Percentiles rank a stretch among this genome's conserved stretches.
Evolutionary conservation across 2,113 vertebrate genomes (phyloP).

Genomic region (human (Homo sapiens)): GRCh38 chr18:74461001-74461500

Average conservation of each 20-base stretch:
- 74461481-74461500: too few relatives aligned
- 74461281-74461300: too few relatives aligned
- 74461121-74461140: not conserved
- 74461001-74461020: not conserved
- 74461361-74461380: too few relatives aligned
- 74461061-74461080: fast-evolving
- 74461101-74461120: fast-evolving
- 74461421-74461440: too few relatives aligned
- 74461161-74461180: not conserved
- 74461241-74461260: not conserved
- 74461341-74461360: too few relatives aligned
- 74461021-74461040: not conserved
- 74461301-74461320: too few relatives aligned
- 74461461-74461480: too few relatives aligned
- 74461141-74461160: not conserved
- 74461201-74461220: not conserved
- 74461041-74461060: not conserved
- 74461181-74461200: not conserved
- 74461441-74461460: too few relatives aligned
- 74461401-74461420: too few relatives aligned
- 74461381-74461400: too few relatives aligned
- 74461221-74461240: not conserved
- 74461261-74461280: not conserved
- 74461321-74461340: too few relatives aligned
- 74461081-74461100: fast-evolving